Evolutionary conservation across 2,113 vertebrate genomes (phyloP), one percentile per base, ranked within the genome.

Genomic region (Colistium nudipinnis): DNA sequence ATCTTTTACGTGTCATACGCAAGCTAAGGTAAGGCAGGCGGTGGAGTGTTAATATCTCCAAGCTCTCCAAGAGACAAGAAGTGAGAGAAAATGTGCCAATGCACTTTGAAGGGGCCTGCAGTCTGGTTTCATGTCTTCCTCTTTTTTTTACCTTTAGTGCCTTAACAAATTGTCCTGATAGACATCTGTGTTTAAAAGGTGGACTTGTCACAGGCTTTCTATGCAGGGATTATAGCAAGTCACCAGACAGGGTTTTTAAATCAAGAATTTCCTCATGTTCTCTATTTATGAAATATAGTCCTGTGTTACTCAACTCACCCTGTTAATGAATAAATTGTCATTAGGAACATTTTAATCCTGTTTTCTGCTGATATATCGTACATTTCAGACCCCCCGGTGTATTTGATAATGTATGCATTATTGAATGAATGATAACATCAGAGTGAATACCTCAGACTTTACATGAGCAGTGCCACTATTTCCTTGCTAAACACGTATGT

Each of bases 221-320:
- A 72, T 71, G 72, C 49, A 74, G 78, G 69, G 81, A 88, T 88
- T 89, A 85, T 45, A 75, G 74, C 67, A 80, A 87, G 87, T 87
- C 65, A 78, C 39, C 79, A 78, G 80, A 81, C 70, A 39, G n/a
- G 54, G 87, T 82, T 83, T 86, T 87, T 74, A 73, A 55, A 65
- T 69, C 22, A 57, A 82, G 66, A 54, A 87, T 78, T 88, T 81
- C 59, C 30, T 74, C 41, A 63, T 78, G 5, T 78, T 27, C 16
- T n/a, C 47, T 35, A 38, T 44, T 35, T 59, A 79, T 81, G 44
- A 77, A 69, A 62, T 43, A 72, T 52, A 51, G 68, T 19, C 63
- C 56, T 44, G 48, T 61, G 55, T n/a, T 22, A 62, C 53, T 62
- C 39, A 9, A 38, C 20, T 35, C 5, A 17, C n/a, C n/a, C n/a